Percentiles rank a stretch among this genome's conserved stretches.
Evolutionary conservation across 2,888 invertebrate genomes (phyloP).

Genomic region (Tanytarsus gracilentus): DNA sequence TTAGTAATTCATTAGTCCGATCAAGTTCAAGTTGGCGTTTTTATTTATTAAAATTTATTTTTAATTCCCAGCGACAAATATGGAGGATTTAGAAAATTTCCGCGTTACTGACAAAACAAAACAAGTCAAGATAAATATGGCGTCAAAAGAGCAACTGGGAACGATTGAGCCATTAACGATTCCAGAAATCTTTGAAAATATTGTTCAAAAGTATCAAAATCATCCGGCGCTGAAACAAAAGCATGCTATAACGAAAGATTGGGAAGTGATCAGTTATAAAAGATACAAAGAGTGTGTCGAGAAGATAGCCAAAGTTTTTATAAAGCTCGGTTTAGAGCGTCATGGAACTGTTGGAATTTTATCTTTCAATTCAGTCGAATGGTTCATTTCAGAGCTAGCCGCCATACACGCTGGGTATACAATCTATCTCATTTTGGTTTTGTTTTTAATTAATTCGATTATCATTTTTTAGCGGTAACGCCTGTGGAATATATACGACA

Average conservation of each 20-base stretch:
- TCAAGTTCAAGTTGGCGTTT: no score
- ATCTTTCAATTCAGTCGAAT: slow-evolving; percentile 86
- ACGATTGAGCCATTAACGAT: slow-evolving; percentile 62
- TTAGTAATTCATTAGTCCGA: no score
- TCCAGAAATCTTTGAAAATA: slow-evolving; percentile 58
- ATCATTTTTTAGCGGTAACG: slow-evolving; percentile 55
- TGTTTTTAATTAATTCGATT: not conserved
- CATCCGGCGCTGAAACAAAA: slow-evolving; percentile 58
- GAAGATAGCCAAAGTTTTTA: slow-evolving; percentile 71
- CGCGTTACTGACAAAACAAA: not conserved
- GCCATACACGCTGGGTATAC: slow-evolving; percentile 82
- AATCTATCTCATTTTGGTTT: not conserved
- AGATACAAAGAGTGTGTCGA: slow-evolving; percentile 70
- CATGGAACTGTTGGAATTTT: slow-evolving; percentile 77
- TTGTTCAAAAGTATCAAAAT: slow-evolving; percentile 56
- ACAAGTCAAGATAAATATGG: not conserved
- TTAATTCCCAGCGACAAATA: not conserved
- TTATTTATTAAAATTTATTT: no score
- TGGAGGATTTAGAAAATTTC: not conserved
- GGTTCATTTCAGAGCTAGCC: slow-evolving; percentile 77
- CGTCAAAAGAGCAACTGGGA: slow-evolving; percentile 43
- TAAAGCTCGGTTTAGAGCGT: slow-evolving; percentile 72
- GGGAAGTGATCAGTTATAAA: slow-evolving; percentile 61
- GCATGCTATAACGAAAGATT: slow-evolving; percentile 44
- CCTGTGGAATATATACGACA: slow-evolving; percentile 84